phyloP scores from a whole-genome alignment of 2,797 vertebrate species.

The Falco novaeseelandiae region DNA sequence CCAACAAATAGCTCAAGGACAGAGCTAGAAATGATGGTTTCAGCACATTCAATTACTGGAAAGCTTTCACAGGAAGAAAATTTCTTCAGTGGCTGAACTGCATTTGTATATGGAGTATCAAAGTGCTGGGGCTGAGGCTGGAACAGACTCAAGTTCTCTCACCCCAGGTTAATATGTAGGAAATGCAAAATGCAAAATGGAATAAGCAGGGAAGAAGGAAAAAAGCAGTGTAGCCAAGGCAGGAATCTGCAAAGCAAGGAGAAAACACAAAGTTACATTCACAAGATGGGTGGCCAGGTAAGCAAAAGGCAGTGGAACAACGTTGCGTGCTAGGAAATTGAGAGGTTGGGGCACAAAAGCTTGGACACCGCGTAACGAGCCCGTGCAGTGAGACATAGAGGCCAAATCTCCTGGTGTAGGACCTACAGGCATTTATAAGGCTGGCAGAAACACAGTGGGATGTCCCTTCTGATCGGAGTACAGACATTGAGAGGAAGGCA shows the following conservation, averaged over 20 bases:
- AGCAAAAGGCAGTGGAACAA: conserved; percentile 1
- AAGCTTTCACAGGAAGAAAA: conserved; percentile 34
- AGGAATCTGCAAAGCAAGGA: conserved; percentile 32
- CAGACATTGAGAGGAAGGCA: background rate
- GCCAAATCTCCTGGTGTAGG: background rate
- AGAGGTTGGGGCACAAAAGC: rapidly evolving
- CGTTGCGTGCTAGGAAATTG: background rate
- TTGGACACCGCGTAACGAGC: rapidly evolving
- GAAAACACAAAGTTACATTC: background rate
- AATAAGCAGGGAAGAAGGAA: background rate
- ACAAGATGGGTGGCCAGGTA: background rate
- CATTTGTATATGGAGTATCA: conserved; percentile 13
- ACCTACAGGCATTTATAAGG: background rate
- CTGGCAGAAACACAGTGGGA: background rate
- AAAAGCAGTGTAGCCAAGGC: background rate
- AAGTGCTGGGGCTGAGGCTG: conserved; percentile 10
- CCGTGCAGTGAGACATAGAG: background rate
- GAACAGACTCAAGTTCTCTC: conserved; percentile 19
- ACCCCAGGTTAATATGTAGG: background rate
- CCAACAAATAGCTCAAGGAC: conserved; percentile 40
- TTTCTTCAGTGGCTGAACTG: conserved; percentile 18
- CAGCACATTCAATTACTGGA: conserved; percentile 18
- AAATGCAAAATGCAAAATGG: background rate
- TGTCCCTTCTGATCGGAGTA: background rate
- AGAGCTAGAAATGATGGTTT: conserved; percentile 14